Conservation (phyloP, 2,888 invertebrate species). For the Clepsis dumicolana region DNA sequence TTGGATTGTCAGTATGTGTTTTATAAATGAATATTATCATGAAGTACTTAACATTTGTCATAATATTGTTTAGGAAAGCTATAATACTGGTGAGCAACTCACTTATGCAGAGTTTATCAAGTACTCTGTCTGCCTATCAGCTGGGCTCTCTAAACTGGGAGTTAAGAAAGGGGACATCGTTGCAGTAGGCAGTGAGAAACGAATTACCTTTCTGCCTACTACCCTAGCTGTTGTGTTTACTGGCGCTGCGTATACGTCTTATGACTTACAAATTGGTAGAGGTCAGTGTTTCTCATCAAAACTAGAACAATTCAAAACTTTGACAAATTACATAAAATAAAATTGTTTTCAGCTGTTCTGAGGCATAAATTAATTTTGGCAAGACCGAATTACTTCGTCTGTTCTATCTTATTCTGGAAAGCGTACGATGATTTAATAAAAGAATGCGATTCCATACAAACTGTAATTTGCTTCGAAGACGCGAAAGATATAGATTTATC, state of each 20-base stretch:
- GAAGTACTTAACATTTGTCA: too few relatives aligned
- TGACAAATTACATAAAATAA: neutral
- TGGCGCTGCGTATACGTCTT: neutral
- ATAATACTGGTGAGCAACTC: neutral
- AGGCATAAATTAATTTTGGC: conserved; percentile 88
- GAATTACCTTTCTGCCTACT: neutral
- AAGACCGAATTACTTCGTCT: conserved; percentile 88
- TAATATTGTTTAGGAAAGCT: neutral
- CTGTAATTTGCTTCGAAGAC: conserved; percentile 61
- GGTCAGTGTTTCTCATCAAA: neutral
- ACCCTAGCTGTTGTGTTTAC: neutral
- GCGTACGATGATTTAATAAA: conserved; percentile 63
- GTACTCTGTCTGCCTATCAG: neutral
- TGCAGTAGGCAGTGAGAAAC: neutral
- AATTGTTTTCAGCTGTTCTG: conserved; percentile 80
- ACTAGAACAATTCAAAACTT: neutral
- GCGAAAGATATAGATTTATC: conserved; percentile 51
- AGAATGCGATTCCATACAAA: conserved; percentile 61
- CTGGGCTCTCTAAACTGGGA: neutral
- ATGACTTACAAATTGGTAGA: neutral
- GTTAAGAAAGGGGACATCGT: neutral
- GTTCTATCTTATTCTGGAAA: conserved; percentile 83
- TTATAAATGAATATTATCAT: too few relatives aligned
- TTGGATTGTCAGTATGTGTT: too few relatives aligned
- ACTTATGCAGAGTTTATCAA: neutral